phyloP scores from a whole-genome alignment of 2,888 invertebrate genomes.

The Cantharis nigra region DNA sequence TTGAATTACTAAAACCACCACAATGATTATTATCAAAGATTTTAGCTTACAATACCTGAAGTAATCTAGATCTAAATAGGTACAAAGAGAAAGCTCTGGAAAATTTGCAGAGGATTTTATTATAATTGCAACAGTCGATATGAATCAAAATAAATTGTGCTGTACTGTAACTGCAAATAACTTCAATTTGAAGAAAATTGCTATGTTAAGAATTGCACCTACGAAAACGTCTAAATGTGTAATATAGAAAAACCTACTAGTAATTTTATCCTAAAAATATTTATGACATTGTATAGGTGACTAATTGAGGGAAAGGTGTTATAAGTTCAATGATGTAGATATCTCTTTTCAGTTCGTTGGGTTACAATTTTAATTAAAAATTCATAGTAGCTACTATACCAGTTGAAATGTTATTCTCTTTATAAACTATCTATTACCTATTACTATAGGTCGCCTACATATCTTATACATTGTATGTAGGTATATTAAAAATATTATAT shows the following conservation, averaged over 20 bases:
- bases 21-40: background rate
- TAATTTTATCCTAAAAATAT: background rate
- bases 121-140: background rate
- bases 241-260: no score
- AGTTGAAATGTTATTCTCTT: no score
- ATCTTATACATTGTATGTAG: no score
- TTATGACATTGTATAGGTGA: background rate
- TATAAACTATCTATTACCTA: no score
- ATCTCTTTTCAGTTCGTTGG: background rate
- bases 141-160: background rate
- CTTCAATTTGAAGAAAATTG: background rate
- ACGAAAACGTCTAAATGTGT: background rate
- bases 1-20: background rate
- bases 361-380: background rate
- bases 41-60: background rate
- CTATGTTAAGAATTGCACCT: background rate
- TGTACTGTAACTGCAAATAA: background rate
- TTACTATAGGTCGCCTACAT: no score
- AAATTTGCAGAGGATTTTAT: background rate
- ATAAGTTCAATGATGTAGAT: background rate
- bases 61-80: background rate
- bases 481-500: no score
- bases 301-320: background rate
- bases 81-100: background rate
- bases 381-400: background rate